These are phyloP conservation scores for Trichosurus vulpecula DNA, from an alignment of 2,797 vertebrate genomes.

Conservation along the genomic window DNA sequence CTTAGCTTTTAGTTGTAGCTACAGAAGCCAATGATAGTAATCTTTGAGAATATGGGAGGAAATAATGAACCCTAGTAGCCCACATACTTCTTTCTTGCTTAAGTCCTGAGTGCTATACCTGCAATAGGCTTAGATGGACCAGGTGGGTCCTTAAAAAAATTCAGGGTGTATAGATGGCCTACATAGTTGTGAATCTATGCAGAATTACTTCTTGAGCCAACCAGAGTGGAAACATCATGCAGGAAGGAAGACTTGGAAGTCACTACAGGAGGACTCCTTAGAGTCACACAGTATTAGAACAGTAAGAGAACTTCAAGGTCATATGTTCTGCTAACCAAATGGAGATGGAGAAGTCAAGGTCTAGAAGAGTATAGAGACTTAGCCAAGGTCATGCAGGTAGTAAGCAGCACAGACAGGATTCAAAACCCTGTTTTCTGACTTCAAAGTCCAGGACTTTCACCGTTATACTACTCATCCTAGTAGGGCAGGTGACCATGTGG, in stretches of 20 bases:
- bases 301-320: not conserved
- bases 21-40: not conserved
- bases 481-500: not conserved
- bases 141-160: not conserved
- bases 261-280: not conserved
- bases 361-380: not conserved
- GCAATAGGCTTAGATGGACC: not conserved
- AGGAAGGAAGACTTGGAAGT: not conserved
- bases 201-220: not conserved
- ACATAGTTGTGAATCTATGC: not conserved
- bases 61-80: not conserved
- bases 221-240: not conserved
- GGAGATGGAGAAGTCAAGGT: not conserved
- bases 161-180: not conserved
- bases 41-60: not conserved
- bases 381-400: not conserved
- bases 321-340: not conserved
- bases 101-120: not conserved
- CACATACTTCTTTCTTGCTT: not conserved
- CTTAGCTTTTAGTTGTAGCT: not conserved
- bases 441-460: not conserved
- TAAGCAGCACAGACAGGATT: not conserved
- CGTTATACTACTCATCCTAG: not conserved
- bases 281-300: not conserved
- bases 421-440: not conserved